Evolutionary conservation across 2,113 vertebrate species (phyloP), one percentile per base, ranked within the genome.

Genomic region (Centropus unirufus): DNA sequence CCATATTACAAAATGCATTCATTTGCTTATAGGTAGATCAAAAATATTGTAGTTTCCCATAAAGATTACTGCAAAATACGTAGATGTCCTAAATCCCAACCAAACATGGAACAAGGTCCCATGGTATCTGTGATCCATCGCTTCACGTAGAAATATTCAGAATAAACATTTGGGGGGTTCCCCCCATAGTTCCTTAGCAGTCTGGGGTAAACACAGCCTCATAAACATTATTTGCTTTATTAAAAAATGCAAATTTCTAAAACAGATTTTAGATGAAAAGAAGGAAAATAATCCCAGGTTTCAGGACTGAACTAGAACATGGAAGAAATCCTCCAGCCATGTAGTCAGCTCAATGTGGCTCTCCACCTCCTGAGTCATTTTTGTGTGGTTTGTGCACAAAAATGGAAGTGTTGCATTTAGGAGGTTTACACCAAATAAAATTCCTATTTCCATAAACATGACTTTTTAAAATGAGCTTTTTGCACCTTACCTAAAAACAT

Each of bases 11-110:
- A 76, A 96, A 84, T 32, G 81, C 51, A 95, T 92, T 72, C 1
- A 68, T 95, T 95, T 95, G 88, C 81, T 97, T 96, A 90, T n/a
- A 94, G 70, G 44, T 72, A 95, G 61, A 93, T 76, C 93, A 83
- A 94, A 78, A 62, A 52, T 80, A 94, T 72, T 92, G 89, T 3
- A 76, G 94, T 30, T 92, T 63, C 47, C 69, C 54, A 64, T 55
- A 61, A 94, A 80, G 58, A 58, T 39, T 76, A 83, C 26, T 73
- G 67, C 63, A 95, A 97, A 96, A 81, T 76, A 79, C 80, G 59
- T 0, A 75, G 74, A 88, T 86, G 90, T 73, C 74, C 70, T 87
- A 87, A 96, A 83, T 85, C 36, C 61, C 52, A 93, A 73, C 7
- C 12, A 79, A 67, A 82, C 34, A 26, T 79, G 30, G 46, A 66